phyloP scores from a whole-genome alignment of 2,113 vertebrate species.

The Heterocephalus glaber region DNA sequence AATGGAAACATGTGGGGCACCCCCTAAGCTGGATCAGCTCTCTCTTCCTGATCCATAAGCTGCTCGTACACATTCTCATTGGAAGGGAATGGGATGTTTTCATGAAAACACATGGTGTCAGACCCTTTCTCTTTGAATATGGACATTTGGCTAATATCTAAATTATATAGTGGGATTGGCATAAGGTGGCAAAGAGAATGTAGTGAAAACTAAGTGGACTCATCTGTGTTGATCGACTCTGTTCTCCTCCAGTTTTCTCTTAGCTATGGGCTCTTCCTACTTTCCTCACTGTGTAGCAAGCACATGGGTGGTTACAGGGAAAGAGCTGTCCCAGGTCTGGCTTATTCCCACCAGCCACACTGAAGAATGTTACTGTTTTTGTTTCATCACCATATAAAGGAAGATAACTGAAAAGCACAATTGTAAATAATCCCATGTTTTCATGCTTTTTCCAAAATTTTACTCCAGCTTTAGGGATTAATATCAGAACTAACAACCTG shows the following conservation, averaged over 20 bases:
- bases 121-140: rapidly evolving
- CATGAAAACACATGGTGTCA: neutral
- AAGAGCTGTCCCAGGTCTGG: rapidly evolving
- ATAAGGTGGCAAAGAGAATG: neutral
- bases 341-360: neutral
- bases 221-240: neutral
- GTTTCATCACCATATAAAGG: neutral
- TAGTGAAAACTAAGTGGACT: neutral
- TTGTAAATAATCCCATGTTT: neutral
- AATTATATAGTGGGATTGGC: neutral
- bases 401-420: neutral
- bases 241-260: neutral
- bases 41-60: neutral
- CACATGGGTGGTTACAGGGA: no score
- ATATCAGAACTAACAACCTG: neutral
- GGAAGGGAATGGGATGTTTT: neutral
- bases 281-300: neutral
- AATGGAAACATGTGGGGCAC: rapidly evolving
- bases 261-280: neutral
- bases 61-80: neutral
- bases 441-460: neutral
- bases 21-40: neutral
- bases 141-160: neutral
- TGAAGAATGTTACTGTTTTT: neutral
- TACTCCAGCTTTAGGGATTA: neutral